Percentiles rank a stretch among this genome's conserved stretches.
Conservation (phyloP, 2,888 invertebrate genomes). For the Fragum whitleyi region DNA sequence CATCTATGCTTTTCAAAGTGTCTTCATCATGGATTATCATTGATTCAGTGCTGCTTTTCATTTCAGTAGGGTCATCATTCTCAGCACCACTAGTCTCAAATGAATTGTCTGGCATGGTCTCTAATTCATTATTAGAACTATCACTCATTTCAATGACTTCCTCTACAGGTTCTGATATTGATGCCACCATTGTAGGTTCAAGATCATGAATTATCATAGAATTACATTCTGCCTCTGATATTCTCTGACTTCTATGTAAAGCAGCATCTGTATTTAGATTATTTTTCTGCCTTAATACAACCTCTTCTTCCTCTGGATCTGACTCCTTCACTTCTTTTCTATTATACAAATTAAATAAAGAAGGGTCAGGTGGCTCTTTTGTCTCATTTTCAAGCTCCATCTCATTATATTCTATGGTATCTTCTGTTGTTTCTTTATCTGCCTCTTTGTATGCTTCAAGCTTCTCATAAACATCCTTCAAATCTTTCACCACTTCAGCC, state of each 20-base stretch:
- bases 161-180: background rate
- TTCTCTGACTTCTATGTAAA: constrained; percentile 6
- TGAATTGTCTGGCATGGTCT: background rate
- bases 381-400: background rate
- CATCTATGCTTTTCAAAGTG: background rate
- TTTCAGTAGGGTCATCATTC: constrained; percentile 24
- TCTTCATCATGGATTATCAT: constrained; percentile 27
- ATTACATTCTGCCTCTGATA: constrained; percentile 26
- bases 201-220: constrained; percentile 50
- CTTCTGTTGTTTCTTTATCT: background rate
- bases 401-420: background rate
- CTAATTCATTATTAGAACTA: background rate
- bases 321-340: background rate
- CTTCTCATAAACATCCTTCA: constrained; percentile 47
- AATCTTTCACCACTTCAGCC: constrained; percentile 53
- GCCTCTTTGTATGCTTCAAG: constrained; percentile 40
- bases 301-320: constrained; percentile 18
- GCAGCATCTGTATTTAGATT: constrained; percentile 11
- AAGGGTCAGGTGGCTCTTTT: background rate
- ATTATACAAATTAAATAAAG: constrained; percentile 11
- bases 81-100: background rate
- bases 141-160: background rate
- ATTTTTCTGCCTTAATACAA: constrained; percentile 31
- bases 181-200: constrained; percentile 10
- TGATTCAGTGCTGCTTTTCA: constrained; percentile 19